Conservation (phyloP, 2,888 invertebrate genomes). For the Trichacis sp. region DNA sequence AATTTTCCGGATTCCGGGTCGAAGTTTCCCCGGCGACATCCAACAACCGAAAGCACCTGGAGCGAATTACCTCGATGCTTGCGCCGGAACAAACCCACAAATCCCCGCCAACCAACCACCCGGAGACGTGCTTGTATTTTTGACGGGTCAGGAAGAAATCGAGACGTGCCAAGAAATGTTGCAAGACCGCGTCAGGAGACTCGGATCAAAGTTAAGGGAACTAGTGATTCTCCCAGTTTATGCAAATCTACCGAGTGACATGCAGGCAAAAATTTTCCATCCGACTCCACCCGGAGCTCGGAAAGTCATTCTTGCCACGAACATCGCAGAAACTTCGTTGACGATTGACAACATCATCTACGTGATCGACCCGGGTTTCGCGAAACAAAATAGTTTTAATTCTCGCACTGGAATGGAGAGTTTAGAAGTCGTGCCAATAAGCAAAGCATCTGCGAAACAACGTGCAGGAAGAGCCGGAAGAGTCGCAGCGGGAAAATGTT, state of each 20-base stretch:
- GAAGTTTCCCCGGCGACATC: constrained; percentile 97
- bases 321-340: constrained; percentile 98
- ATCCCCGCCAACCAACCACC: constrained; percentile 97
- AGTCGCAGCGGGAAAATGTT: constrained; percentile 98
- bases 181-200: constrained; percentile 88
- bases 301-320: constrained; percentile 97
- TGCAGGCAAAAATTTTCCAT: constrained; percentile 99
- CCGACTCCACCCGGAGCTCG: constrained; percentile 96
- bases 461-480: constrained; percentile 91
- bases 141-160: constrained; percentile 92
- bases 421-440: constrained; percentile 97
- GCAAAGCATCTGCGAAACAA: constrained; percentile 98
- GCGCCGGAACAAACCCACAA: constrained; percentile 96
- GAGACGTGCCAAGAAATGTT: constrained; percentile 90
- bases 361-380: constrained; percentile 99
- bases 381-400: constrained; percentile 98
- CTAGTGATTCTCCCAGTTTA: constrained; percentile 95
- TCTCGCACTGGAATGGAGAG: constrained; percentile 99
- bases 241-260: constrained; percentile 97
- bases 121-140: constrained; percentile 96
- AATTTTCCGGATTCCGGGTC: constrained; percentile 97
- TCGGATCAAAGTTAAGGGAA: constrained; percentile 94
- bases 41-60: constrained; percentile 99
- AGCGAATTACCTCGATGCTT: constrained; percentile 98
- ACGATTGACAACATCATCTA: constrained; percentile 99